phyloP scores from a whole-genome alignment of 2,113 vertebrate species.

The Recurvirostra avosetta region DNA sequence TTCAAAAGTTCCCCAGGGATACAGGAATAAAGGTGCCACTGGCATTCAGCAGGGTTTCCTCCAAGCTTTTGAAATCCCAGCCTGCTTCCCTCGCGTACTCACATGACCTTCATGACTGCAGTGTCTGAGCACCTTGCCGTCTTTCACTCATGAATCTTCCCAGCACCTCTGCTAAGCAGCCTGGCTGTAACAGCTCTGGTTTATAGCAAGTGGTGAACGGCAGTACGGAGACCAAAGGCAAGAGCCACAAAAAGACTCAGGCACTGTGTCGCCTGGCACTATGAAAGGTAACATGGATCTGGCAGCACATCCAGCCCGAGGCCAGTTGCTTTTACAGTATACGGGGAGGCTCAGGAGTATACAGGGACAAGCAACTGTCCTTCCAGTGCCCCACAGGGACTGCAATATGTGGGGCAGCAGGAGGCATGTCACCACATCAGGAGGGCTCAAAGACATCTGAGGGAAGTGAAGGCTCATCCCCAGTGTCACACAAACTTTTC shows the following conservation, averaged over 20 bases:
- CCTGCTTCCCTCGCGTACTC: rapidly evolving
- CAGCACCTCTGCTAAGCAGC: neutral
- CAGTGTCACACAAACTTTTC: neutral
- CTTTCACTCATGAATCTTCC: neutral
- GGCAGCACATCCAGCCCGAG: neutral
- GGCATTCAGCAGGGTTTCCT: neutral
- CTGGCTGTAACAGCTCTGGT: neutral
- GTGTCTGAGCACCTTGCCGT: neutral
- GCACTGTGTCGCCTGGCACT: neutral
- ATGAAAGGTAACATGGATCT: neutral
- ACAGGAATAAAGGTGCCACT: neutral
- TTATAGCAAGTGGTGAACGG: neutral
- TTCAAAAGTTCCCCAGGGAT: neutral
- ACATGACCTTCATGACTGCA: neutral
- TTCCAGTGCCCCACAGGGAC: neutral
- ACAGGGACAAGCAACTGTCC: neutral
- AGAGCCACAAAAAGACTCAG: neutral
- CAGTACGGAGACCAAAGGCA: neutral
- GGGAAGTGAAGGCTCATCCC: neutral
- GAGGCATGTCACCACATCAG: rapidly evolving
- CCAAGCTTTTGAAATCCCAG: neutral
- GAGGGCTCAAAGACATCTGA: neutral
- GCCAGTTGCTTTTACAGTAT: neutral
- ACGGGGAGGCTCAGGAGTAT: rapidly evolving
- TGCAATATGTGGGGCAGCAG: neutral